Conservation (phyloP, 2,113 vertebrate genomes). For the Laticauda laticaudata region DNA sequence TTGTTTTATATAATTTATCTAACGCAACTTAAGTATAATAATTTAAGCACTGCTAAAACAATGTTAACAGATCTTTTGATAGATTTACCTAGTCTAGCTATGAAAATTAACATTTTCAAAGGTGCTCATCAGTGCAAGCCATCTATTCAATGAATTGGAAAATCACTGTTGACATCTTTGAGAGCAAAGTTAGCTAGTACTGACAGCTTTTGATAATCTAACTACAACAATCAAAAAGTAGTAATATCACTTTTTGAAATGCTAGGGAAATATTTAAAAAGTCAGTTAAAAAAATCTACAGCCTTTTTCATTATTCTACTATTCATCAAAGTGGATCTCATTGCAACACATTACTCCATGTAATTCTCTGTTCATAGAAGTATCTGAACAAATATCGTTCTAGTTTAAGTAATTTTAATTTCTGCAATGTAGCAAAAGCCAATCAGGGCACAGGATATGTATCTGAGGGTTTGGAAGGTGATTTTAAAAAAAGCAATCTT, state of each 20-base stretch:
- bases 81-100: neutral
- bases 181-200: conserved; percentile 41
- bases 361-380: conserved; percentile 43
- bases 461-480: neutral
- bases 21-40: neutral
- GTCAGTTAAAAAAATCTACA: conserved; percentile 11
- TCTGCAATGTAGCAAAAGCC: neutral
- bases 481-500: neutral
- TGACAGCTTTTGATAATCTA: conserved; percentile 40
- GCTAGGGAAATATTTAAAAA: conserved; percentile 44
- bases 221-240: conserved; percentile 40
- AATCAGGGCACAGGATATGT: neutral
- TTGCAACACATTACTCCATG: conserved; percentile 41
- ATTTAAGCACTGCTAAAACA: neutral
- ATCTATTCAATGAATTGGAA: conserved; percentile 21
- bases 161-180: conserved; percentile 37
- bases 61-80: neutral
- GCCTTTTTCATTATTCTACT: conserved; percentile 34
- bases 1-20: neutral
- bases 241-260: conserved; percentile 53
- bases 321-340: conserved; percentile 40
- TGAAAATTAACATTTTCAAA: conserved; percentile 44
- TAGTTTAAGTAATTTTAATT: conserved; percentile 17
- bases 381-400: conserved; percentile 38
- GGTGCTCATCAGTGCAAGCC: conserved; percentile 8